Evolutionary conservation across 2,113 vertebrate species (phyloP), one percentile per base, ranked within the genome.

Genomic region (Pteruthius melanotis): DNA sequence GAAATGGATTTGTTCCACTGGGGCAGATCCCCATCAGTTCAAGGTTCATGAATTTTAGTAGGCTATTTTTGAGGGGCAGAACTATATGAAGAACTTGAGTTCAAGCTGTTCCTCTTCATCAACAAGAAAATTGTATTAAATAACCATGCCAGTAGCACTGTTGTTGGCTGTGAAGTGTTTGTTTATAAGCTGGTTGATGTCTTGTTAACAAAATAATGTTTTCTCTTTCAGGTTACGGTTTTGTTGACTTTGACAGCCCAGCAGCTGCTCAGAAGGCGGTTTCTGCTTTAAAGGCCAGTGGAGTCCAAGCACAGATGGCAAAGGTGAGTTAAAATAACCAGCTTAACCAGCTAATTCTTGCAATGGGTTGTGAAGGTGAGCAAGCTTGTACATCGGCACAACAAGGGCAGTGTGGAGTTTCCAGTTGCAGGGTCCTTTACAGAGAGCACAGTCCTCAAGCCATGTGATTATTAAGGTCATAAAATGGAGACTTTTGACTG

Each of bases 271-370:
- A 99, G 98, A 99, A 99, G 97, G 99, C 99, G 3, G 99, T 99
- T 92, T 98, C 98, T 49, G 99, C 99, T 96, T 98, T 99, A 94
- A 99, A 99, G 97, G 98, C 98, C 68, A 99, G 78, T 74, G 99
- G 99, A 84, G 98, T 99, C 92, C 99, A 99, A 97, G 99, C 99
- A 93, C 99, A 99, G 97, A 99, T 99, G 99, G 99, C 99, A 96
- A 99, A 99, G 99, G 99, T 99, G 98, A 98, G 97, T 95, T 66
- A 70, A 83, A 92, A 52, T 72, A 87, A 54, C 35, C 1, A 3
- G 15, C 26, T 63, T 75, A 87, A 61, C 33, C 1, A 3, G 26
- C 28, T 63, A 33, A 70, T 83, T 91, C 44, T 60, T 84, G 70
- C 57, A 69, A 0, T 15, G 31, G 20, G 14, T 68, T 60, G 9